Evolutionary conservation across 1,140 invertebrate species (phyloP).

Genomic region (Eulimnadia texana): DNA sequence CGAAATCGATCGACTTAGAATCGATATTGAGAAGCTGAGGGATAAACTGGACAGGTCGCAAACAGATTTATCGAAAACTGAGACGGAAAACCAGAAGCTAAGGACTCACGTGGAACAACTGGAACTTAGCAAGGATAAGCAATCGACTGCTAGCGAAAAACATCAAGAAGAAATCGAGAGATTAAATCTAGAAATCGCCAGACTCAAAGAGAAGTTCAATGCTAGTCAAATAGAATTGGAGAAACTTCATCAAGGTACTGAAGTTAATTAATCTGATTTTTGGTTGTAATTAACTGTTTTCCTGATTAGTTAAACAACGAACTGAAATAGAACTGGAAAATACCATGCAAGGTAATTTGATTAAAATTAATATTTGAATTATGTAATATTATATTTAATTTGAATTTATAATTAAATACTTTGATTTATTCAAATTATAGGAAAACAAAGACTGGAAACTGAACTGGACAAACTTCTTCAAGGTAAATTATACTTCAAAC

Average conservation of each 20-base stretch:
- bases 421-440: no score
- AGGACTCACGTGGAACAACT: slow-evolving; percentile 24
- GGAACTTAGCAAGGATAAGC: slow-evolving; percentile 32
- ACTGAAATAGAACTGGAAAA: slow-evolving; percentile 1
- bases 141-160: slow-evolving; percentile 44
- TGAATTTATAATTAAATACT: no score
- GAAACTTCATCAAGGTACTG: slow-evolving; percentile 48
- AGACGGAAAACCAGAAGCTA: slow-evolving; percentile 26
- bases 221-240: slow-evolving; percentile 69
- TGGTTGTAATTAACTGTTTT: not conserved
- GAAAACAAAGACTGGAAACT: no score
- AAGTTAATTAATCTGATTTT: no score
- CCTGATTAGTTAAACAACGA: not conserved
- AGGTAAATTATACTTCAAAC: no score
- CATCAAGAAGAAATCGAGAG: slow-evolving; percentile 32
- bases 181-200: slow-evolving; percentile 22
- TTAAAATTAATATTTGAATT: no score
- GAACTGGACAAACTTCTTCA: no score
- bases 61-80: slow-evolving; percentile 23
- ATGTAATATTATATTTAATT: no score
- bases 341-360: not conserved
- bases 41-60: slow-evolving; percentile 54
- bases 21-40: slow-evolving; percentile 69
- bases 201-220: slow-evolving; percentile 56
- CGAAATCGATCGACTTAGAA: slow-evolving; percentile 49